phyloP scores from a whole-genome alignment of 2,113 vertebrate genomes.

The Atractosteus spatula region DNA sequence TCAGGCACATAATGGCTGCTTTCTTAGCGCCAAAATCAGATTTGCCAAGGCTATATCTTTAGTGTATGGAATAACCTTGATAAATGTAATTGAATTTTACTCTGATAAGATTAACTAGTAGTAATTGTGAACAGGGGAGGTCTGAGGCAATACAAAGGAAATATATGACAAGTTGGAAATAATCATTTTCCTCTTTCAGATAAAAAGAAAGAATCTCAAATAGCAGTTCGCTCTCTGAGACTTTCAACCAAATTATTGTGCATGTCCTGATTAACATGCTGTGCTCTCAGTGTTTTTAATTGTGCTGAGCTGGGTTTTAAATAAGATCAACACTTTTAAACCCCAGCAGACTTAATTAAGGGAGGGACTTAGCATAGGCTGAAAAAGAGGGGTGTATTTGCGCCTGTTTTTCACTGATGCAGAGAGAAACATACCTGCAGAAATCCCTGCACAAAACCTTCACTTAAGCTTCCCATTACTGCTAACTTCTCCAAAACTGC shows the following conservation, averaged over 20 bases:
- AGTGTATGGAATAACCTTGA: slow-evolving; percentile 89
- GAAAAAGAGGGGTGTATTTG: slow-evolving; percentile 43
- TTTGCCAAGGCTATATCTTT: slow-evolving; percentile 68
- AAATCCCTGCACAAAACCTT: slow-evolving; percentile 13
- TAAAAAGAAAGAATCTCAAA: slow-evolving; percentile 52
- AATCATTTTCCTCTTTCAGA: slow-evolving; percentile 57
- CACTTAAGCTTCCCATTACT: slow-evolving; percentile 50
- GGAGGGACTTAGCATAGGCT: slow-evolving; percentile 75
- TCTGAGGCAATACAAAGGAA: slow-evolving; percentile 78
- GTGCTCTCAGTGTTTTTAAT: slow-evolving; percentile 79
- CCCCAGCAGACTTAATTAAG: slow-evolving; percentile 96
- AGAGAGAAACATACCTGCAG: slow-evolving; percentile 29
- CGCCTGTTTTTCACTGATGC: slow-evolving; percentile 36
- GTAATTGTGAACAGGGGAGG: slow-evolving; percentile 83
- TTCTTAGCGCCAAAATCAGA: slow-evolving; percentile 65
- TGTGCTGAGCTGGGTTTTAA: slow-evolving; percentile 93
- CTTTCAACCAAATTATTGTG: slow-evolving; percentile 66
- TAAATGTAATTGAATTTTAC: slow-evolving; percentile 97
- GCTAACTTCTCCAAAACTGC: slow-evolving; percentile 44
- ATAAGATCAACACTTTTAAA: slow-evolving; percentile 90
- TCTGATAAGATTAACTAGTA: slow-evolving; percentile 92
- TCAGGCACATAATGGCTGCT: slow-evolving; percentile 64
- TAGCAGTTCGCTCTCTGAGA: slow-evolving; percentile 56
- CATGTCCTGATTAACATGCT: slow-evolving; percentile 78
- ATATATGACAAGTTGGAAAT: slow-evolving; percentile 76